Evolutionary conservation across 2,113 vertebrate genomes (phyloP), one percentile per base, ranked within the genome.

Genomic region (Xenopus laevis): DNA sequence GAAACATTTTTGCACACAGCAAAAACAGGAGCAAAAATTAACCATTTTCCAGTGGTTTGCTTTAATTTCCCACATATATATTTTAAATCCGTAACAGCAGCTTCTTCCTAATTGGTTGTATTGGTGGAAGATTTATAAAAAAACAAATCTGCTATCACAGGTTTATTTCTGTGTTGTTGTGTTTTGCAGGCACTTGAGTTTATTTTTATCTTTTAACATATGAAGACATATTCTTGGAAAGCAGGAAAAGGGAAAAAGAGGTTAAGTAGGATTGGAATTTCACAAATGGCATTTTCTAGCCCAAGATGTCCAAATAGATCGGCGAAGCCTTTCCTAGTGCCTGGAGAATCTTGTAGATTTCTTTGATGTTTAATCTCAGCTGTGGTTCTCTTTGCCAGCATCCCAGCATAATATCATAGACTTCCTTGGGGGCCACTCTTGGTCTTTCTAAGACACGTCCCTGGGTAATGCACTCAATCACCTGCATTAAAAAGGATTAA

Each of bases 361-460:
- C 96, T 83, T 98, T 98, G 89, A 99, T 98, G 83, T 94, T 93
- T 79, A 95, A 89, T 82, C 97, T 81, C 86, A 97, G 97, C 82
- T 98, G 97, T 10, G 97, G 97, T 81, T 98, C 97, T 58, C 95
- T 88, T 87, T 97, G 97, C 97, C 97, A 99, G 91, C 97, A 99
- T 80, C 96, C 97, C 86, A 97, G 91, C 97, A 99, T 99, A 87
- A 99, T 92, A 40, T 92, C 86, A 0, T 98, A 95, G 47, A 99
- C 93, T 83, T 98, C 95, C 79, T 96, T 95, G 68, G 96, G 97
- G 67, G 96, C 98, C 12, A 97, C 96, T 18, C 96, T 89, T 0
- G 97, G 97, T 59, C 97, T 86, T 84, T 99, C 97, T 86, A 99
- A 85, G 74, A 97, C 97, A 5, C 97, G 92, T 0, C 97, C 97